Conservation (phyloP, 2,888 invertebrate species). For the Liopterus haemorrhoidalis region DNA sequence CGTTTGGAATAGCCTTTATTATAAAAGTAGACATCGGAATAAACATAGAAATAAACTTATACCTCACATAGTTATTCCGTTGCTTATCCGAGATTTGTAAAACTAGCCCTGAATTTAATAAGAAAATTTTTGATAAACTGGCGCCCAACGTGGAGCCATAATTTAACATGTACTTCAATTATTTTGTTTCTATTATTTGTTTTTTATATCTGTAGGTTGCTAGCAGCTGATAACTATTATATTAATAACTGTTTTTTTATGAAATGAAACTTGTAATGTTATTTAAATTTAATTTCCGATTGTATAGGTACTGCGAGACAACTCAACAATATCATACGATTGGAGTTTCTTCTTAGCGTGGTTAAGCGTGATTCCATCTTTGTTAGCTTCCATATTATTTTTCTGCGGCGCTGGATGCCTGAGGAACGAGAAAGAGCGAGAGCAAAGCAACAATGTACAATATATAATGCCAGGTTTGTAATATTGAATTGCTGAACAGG, state of each 20-base stretch:
- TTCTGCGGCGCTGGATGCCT: conserved; percentile 74
- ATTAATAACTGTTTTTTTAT: background rate
- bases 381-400: conserved; percentile 70
- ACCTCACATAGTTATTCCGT: no score
- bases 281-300: conserved; percentile 1
- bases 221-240: background rate
- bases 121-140: no score
- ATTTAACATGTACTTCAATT: no score
- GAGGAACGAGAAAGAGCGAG: conserved; percentile 67
- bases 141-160: no score
- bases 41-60: no score
- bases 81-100: no score
- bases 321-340: conserved; percentile 68
- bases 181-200: background rate
- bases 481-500: conserved; percentile 49
- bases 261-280: conserved; percentile 1
- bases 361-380: conserved; percentile 71
- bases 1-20: no score
- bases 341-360: conserved; percentile 84
- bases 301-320: conserved; percentile 62
- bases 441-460: conserved; percentile 72
- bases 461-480: conserved; percentile 79
- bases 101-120: no score
- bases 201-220: background rate
- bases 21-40: no score